Conservation (phyloP, 2,797 vertebrate genomes). For the Eulemur albifrons region DNA sequence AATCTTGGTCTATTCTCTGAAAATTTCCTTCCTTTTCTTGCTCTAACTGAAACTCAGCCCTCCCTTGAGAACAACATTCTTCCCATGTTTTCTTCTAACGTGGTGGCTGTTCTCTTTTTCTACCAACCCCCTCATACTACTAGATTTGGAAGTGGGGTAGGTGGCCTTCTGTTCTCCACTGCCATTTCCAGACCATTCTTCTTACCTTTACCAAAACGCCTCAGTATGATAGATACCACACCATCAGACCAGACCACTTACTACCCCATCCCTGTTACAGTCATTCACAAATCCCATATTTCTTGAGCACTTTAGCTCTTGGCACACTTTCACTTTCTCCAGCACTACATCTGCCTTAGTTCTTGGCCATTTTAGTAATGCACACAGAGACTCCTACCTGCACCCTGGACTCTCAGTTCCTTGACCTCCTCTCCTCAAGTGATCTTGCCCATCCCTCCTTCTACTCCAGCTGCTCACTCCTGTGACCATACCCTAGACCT, state of each 20-base stretch:
- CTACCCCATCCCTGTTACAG: not conserved
- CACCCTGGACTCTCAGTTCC: not conserved
- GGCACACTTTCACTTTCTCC: not conserved
- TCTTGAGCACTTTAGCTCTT: not conserved
- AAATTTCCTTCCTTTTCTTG: not conserved
- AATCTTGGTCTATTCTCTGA: not conserved
- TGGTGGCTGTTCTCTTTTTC: not conserved
- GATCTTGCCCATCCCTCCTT: not conserved
- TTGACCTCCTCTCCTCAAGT: not conserved
- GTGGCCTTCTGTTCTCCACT: not conserved
- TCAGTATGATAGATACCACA: not conserved
- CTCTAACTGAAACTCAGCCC: not conserved
- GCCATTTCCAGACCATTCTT: conserved; percentile 3
- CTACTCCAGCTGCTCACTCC: not conserved
- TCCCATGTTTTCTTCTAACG: not conserved
- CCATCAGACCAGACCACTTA: not conserved
- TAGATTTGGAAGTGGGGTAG: not conserved
- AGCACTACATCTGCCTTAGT: not conserved
- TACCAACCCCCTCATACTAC: not conserved
- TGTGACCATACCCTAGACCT: not conserved
- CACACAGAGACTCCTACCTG: not conserved
- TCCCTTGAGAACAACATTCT: not conserved
- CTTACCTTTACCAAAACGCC: not conserved
- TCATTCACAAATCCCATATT: not conserved
- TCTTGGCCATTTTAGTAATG: not conserved